Evolutionary conservation across 1,140 invertebrate genomes (phyloP).

Genomic region (Drusus annulatus): DNA sequence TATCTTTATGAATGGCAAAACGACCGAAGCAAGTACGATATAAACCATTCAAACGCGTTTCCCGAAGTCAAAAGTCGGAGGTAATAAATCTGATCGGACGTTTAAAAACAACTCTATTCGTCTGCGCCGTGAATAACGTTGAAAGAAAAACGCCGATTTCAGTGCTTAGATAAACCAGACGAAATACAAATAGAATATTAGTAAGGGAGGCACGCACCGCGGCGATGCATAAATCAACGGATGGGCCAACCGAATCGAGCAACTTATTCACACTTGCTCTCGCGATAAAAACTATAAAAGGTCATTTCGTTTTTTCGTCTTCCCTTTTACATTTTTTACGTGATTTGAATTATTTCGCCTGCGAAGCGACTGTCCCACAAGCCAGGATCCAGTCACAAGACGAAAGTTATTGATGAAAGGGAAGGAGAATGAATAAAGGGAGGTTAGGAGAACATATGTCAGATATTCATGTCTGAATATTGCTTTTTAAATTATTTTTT

Average conservation of each 20-base stretch:
- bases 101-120: background rate
- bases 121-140: conserved; percentile 15
- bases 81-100: conserved; percentile 35
- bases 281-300: conserved; percentile 1
- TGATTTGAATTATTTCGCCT: too few species aligned
- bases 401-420: too few species aligned
- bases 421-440: too few species aligned
- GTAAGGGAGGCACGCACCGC: conserved; percentile 9
- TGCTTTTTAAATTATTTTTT: too few species aligned
- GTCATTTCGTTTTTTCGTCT: background rate
- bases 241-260: background rate
- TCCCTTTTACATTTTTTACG: too few species aligned
- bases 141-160: conserved; percentile 3
- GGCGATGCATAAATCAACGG: conserved; percentile 31
- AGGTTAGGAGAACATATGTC: too few species aligned
- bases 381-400: too few species aligned
- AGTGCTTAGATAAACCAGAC: conserved; percentile 8
- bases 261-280: conserved; percentile 1
- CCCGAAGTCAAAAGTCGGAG: background rate
- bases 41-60: too few species aligned
- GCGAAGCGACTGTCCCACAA: too few species aligned
- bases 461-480: too few species aligned
- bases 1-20: too few species aligned
- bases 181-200: conserved; percentile 11
- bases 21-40: too few species aligned